Percentiles rank a stretch among this genome's conserved stretches.
phyloP scores from a whole-genome alignment of 2,797 vertebrate species.

The Syngnathus rostellatus region DNA sequence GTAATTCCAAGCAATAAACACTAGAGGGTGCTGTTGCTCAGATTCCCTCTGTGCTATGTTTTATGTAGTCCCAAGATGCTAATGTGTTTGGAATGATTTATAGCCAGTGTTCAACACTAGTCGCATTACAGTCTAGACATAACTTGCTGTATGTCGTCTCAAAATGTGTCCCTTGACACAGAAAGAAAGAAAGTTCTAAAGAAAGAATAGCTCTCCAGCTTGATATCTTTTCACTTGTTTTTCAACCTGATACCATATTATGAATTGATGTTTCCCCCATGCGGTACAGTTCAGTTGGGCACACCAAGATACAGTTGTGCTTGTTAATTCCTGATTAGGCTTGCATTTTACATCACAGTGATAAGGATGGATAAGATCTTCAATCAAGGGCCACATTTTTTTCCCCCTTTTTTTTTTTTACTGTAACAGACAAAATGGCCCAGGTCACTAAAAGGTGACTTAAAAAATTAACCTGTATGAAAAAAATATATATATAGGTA shows the following conservation, averaged over 20 bases:
- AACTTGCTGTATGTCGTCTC: conserved; percentile 25
- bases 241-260: background rate
- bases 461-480: background rate
- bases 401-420: background rate
- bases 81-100: conserved; percentile 24
- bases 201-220: background rate
- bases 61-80: conserved; percentile 3
- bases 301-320: background rate
- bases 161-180: conserved; percentile 15
- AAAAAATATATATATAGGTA: background rate
- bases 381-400: background rate
- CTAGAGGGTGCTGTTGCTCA: conserved; percentile 37
- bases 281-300: background rate
- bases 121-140: conserved; percentile 7
- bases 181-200: conserved; percentile 16
- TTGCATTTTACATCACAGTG: background rate
- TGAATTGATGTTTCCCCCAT: background rate
- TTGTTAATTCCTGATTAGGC: background rate
- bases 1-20: conserved; percentile 23
- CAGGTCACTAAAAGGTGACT: background rate
- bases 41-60: background rate
- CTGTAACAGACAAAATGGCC: background rate
- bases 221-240: background rate
- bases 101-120: conserved; percentile 14
- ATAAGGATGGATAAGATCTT: background rate